Conservation (phyloP, 2,888 invertebrate species). For the Aporophyla nigra region DNA sequence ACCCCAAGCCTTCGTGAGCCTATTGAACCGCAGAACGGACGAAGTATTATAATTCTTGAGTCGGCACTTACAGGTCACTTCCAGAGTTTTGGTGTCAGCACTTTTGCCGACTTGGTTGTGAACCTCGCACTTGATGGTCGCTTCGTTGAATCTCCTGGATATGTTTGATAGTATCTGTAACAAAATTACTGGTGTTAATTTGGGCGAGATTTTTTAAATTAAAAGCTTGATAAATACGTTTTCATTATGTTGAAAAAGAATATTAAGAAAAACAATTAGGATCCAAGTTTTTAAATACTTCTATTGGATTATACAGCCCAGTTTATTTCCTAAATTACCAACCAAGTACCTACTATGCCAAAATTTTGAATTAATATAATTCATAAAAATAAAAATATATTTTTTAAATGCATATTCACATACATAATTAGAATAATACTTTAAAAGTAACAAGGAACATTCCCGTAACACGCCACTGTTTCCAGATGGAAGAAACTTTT, state of each 20-base stretch:
- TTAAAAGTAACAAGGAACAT: slow-evolving; percentile 10
- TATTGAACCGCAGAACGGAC: slow-evolving; percentile 41
- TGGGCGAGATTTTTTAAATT: slow-evolving; percentile 4
- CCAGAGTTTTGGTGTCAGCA: slow-evolving; percentile 96
- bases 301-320: neutral
- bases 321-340: too few relatives aligned
- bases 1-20: slow-evolving; percentile 1
- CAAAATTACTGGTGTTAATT: slow-evolving; percentile 54
- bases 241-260: neutral
- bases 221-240: neutral
- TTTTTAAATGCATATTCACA: too few relatives aligned
- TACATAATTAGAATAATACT: neutral
- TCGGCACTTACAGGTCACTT: slow-evolving; percentile 96
- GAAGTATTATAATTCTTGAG: slow-evolving; percentile 60
- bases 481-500: slow-evolving; percentile 28
- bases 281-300: neutral
- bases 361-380: too few relatives aligned
- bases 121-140: slow-evolving; percentile 97
- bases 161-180: slow-evolving; percentile 94
- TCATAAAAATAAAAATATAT: neutral
- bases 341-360: too few relatives aligned
- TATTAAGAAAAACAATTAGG: neutral
- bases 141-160: slow-evolving; percentile 95
- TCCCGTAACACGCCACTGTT: slow-evolving; percentile 27
- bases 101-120: slow-evolving; percentile 97